These are phyloP conservation scores for Nothura maculosa DNA, from an alignment of 2,797 vertebrate species.

Conservation along the genomic window DNA sequence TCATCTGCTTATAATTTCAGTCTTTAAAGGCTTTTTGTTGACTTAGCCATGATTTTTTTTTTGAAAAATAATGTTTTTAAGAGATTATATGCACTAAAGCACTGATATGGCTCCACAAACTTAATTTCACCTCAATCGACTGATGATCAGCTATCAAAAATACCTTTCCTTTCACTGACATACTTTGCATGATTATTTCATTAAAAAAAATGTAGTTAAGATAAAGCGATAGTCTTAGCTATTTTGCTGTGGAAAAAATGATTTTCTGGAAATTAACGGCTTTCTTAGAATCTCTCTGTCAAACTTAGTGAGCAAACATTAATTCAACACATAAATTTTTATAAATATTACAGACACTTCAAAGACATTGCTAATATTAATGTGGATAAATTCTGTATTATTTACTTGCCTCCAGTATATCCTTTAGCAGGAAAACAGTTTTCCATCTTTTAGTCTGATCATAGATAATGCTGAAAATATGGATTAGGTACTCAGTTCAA, in stretches of 20 bases:
- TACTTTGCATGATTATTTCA: not conserved
- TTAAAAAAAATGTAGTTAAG: not conserved
- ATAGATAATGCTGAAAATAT: not conserved
- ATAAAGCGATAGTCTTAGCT: not conserved
- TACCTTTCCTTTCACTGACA: not conserved
- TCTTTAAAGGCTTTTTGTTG: not conserved
- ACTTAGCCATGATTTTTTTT: not conserved
- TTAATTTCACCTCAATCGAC: not conserved
- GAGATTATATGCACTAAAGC: not conserved
- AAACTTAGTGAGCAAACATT: not conserved
- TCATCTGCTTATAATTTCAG: not conserved
- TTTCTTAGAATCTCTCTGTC: not conserved
- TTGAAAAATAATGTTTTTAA: not conserved
- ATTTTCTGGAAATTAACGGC: not conserved
- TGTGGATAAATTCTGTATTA: not conserved
- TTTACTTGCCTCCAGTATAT: not conserved
- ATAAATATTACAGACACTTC: constrained; percentile 31
- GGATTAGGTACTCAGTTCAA: not conserved
- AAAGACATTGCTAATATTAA: constrained; percentile 32
- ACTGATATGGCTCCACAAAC: not conserved
- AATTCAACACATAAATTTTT: not conserved
- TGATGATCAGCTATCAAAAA: not conserved
- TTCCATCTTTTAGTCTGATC: not conserved
- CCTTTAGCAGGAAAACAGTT: constrained; percentile 5
- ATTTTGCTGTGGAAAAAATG: not conserved